Percentiles rank a stretch among this genome's conserved stretches.
These are phyloP conservation scores for Cephalopterus ornatus DNA, from an alignment of 2,113 vertebrate species.

Conservation along the genomic window DNA sequence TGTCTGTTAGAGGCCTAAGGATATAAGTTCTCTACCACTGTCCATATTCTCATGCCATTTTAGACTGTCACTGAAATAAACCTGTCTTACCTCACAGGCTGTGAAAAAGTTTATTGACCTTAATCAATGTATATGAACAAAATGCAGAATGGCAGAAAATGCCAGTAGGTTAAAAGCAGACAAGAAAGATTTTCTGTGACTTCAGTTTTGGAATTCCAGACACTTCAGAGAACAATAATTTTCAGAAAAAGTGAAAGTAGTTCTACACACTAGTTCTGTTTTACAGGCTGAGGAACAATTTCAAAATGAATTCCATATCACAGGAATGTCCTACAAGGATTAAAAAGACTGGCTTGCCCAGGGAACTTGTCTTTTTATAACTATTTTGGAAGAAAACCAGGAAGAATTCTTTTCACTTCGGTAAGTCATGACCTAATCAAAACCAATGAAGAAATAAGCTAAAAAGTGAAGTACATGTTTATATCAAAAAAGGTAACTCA, in stretches of 20 bases:
- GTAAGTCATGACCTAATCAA: not conserved
- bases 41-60: not conserved
- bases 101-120: not conserved
- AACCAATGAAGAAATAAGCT: not conserved
- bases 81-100: not conserved
- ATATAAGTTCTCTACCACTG: not conserved
- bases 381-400: not conserved
- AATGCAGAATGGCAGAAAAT: not conserved
- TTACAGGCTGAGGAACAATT: slow-evolving; percentile 7
- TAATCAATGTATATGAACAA: not conserved
- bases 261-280: not conserved
- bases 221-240: not conserved
- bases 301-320: not conserved
- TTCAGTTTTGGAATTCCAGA: slow-evolving; percentile 1
- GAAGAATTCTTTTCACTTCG: not conserved
- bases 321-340: not conserved
- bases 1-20: not conserved
- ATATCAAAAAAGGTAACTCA: not conserved
- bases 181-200: not conserved
- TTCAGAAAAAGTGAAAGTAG: not conserved
- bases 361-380: not conserved
- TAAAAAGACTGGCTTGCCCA: not conserved
- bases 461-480: not conserved
- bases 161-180: not conserved
- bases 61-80: not conserved